Conservation (phyloP, 1,140 invertebrate species). For the Pseudachorutes palmiensis region DNA sequence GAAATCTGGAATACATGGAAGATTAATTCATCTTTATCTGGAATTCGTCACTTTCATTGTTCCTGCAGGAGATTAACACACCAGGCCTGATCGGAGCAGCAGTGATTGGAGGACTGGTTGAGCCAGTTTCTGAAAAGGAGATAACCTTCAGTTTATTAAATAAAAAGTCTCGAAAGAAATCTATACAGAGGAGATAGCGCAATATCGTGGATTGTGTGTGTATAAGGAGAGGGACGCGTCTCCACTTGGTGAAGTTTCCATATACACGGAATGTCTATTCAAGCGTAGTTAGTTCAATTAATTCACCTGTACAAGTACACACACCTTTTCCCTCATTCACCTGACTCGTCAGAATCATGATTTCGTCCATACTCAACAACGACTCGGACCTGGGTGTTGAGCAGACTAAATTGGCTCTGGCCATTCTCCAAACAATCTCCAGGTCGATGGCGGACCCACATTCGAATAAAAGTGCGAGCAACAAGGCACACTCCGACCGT, state of each 20-base stretch:
- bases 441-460: background rate
- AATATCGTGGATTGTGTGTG: no score
- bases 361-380: slow-evolving; percentile 11
- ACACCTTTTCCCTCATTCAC: background rate
- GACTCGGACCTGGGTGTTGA: slow-evolving; percentile 8
- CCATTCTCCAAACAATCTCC: background rate
- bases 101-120: slow-evolving; percentile 1
- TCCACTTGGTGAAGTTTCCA: no score
- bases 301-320: slow-evolving; percentile 6
- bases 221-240: no score
- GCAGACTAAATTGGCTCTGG: slow-evolving; percentile 13
- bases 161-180: background rate
- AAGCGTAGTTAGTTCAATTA: background rate
- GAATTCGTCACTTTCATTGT: no score
- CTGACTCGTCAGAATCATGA: background rate
- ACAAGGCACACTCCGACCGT: background rate
- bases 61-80: no score
- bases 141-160: no score
- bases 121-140: background rate
- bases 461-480: background rate
- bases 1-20: background rate
- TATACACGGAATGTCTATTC: no score
- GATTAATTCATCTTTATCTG: no score
- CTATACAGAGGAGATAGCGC: background rate
- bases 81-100: no score